Evolutionary conservation across 2,797 vertebrate species (phyloP).

Genomic region (Cuculus canorus): DNA sequence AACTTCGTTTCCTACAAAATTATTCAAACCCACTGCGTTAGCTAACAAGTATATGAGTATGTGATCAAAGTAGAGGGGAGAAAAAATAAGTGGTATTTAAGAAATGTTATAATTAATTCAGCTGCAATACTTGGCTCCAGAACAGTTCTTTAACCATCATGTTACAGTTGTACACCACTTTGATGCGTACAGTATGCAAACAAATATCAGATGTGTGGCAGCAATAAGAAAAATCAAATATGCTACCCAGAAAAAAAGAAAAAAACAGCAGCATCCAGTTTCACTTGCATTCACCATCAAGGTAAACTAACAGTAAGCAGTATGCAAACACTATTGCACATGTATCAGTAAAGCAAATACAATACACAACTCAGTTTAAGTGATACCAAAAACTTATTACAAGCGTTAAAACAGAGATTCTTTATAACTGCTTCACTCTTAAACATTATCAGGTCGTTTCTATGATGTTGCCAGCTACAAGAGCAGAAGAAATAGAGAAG

Average conservation of each 20-base stretch:
- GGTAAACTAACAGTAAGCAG: neutral
- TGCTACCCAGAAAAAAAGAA: neutral
- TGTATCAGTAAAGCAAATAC: neutral
- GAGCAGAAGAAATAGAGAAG: neutral
- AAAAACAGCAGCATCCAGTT: neutral
- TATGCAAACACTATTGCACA: neutral
- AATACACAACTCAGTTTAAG: neutral
- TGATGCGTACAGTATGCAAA: constrained; percentile 47
- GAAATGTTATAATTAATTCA: constrained; percentile 20
- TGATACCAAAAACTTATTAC: rapidly evolving
- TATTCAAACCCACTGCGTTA: neutral
- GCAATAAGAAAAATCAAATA: constrained; percentile 27
- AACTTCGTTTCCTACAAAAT: neutral
- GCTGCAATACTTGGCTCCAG: constrained; percentile 22
- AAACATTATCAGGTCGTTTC: neutral
- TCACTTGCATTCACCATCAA: neutral
- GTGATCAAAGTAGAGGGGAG: constrained; percentile 8
- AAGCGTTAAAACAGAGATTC: neutral
- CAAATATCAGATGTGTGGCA: constrained; percentile 58
- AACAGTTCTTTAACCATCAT: constrained; percentile 26
- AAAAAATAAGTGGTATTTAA: constrained; percentile 30
- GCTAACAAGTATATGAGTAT: neutral
- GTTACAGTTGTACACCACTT: constrained; percentile 1
- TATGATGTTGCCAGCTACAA: neutral
- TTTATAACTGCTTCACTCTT: too few species aligned